Conservation (phyloP, 2,888 invertebrate genomes). For the Zonitis immaculata region DNA sequence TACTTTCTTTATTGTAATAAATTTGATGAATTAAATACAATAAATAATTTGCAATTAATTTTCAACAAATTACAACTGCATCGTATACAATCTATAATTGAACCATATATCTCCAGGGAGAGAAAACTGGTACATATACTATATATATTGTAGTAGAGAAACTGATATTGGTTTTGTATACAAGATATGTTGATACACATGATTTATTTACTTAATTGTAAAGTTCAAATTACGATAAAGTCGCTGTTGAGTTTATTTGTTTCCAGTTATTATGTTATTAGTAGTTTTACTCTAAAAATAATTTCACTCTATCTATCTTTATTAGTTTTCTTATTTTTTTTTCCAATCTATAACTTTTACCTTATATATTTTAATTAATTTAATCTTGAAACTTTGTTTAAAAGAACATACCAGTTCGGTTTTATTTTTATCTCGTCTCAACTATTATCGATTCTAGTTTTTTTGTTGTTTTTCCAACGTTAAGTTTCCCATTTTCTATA, state of each 20-base stretch:
- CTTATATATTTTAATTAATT: neutral
- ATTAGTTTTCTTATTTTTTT: neutral
- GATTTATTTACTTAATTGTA: constrained; percentile 36
- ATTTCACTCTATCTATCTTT: neutral
- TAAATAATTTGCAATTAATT: neutral
- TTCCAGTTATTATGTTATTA: neutral
- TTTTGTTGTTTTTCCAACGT: no score
- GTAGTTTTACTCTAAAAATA: neutral
- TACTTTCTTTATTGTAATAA: no score
- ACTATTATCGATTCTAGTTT: neutral
- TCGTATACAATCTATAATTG: constrained; percentile 8
- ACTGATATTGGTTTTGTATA: constrained; percentile 29
- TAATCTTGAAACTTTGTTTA: no score
- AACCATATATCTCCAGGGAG: constrained; percentile 8
- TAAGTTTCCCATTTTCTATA: no score
- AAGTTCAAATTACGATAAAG: constrained; percentile 33
- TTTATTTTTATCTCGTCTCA: neutral
- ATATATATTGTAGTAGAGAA: constrained; percentile 4
- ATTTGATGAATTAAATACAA: no score
- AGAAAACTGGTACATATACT: no score
- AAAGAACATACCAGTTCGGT: no score
- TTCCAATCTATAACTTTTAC: neutral
- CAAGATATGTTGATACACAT: constrained; percentile 29
- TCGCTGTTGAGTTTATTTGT: neutral
- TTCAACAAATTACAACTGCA: neutral